Percentiles rank a stretch among this genome's conserved stretches.
phyloP scores from a whole-genome alignment of 2,888 invertebrate genomes.

The Agrypnus murinus region DNA sequence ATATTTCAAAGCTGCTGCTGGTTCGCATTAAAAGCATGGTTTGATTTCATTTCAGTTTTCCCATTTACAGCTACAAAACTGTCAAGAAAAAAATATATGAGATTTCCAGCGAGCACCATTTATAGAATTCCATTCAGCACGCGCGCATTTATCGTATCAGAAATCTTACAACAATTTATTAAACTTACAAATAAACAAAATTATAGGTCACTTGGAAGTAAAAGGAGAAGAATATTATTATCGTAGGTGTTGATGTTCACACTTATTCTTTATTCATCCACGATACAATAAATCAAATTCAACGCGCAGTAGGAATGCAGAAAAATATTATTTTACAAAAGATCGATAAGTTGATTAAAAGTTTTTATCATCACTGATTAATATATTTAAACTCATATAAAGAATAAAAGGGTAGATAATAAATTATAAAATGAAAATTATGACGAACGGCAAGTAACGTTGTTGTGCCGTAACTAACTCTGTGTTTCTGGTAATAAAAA shows the following conservation, averaged over 20 bases:
- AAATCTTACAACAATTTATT: constrained; percentile 33
- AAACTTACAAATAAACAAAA: constrained; percentile 11
- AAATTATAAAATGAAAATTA: background rate
- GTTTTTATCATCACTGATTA: too few relatives aligned
- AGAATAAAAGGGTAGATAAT: too few relatives aligned
- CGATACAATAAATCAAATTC: too few relatives aligned
- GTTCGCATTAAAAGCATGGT: constrained; percentile 23
- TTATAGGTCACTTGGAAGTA: background rate
- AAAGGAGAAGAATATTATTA: too few relatives aligned
- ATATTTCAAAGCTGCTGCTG: constrained; percentile 12
- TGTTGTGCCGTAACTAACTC: background rate
- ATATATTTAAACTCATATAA: too few relatives aligned
- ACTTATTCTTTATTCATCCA: too few relatives aligned
- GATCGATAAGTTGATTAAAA: too few relatives aligned
- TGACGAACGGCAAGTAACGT: background rate
- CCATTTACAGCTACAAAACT: constrained; percentile 29
- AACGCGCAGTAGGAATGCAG: too few relatives aligned
- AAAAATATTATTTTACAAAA: too few relatives aligned
- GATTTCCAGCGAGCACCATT: constrained; percentile 30
- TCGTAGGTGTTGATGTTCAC: too few relatives aligned
- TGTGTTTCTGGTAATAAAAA: constrained; percentile 18
- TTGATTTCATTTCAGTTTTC: constrained; percentile 31
- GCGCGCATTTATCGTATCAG: constrained; percentile 33
- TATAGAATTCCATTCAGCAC: constrained; percentile 35
- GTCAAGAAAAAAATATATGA: constrained; percentile 38